These are phyloP conservation scores for Anolis carolinensis DNA, from an alignment of 2,113 vertebrate species.

Conservation along the genomic window DNA sequence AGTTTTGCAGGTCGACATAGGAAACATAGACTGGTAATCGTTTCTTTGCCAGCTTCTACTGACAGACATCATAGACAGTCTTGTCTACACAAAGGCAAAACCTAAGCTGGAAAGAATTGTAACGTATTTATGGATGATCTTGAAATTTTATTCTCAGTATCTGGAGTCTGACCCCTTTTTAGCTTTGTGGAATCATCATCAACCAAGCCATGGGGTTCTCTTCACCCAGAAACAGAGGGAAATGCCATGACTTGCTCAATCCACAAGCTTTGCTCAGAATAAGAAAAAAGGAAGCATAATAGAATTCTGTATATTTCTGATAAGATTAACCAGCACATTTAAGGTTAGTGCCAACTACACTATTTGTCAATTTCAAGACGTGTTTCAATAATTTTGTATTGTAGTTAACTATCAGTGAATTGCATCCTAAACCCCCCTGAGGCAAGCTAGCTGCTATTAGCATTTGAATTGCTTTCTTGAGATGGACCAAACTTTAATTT, in stretches of 20 bases:
- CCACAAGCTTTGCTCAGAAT: too few relatives aligned
- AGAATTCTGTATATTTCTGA: background rate
- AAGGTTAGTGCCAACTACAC: slow-evolving; percentile 8
- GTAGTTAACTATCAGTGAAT: slow-evolving; percentile 36
- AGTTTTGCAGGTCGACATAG: too few relatives aligned
- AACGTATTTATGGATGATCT: background rate
- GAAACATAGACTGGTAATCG: background rate
- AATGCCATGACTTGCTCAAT: too few relatives aligned
- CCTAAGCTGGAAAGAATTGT: background rate
- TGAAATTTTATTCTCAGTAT: background rate
- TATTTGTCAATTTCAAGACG: slow-evolving; percentile 46
- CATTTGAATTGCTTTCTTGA: slow-evolving; percentile 63
- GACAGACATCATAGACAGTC: background rate
- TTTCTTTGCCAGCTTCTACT: background rate
- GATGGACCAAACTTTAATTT: slow-evolving; percentile 51
- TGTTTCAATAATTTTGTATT: slow-evolving; percentile 43
- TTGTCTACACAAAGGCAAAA: background rate
- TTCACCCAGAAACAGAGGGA: too few relatives aligned
- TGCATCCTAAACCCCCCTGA: slow-evolving; percentile 37
- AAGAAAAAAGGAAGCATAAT: background rate
- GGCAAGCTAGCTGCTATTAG: slow-evolving; percentile 50
- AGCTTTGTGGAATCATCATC: background rate
- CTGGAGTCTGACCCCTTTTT: slow-evolving; percentile 17
- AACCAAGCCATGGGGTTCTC: too few relatives aligned
- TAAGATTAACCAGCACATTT: background rate